A percentile compares a stretch with the other conserved stretches of the same genome.
phyloP scores from a whole-genome alignment of 2,888 invertebrate species.

The Maniola hyperantus region DNA sequence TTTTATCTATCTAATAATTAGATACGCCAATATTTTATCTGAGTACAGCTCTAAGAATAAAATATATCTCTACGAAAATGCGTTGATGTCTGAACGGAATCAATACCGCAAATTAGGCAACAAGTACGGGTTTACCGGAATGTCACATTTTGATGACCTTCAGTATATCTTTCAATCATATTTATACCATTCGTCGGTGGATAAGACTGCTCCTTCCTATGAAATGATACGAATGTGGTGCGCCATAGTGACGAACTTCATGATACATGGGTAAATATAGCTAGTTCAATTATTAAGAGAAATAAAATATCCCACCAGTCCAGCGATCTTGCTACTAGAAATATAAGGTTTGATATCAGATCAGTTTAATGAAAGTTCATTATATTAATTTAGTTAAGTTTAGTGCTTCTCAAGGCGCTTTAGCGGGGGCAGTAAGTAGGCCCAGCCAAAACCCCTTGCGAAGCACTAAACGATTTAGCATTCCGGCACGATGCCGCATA shows the following conservation, averaged over 20 bases:
- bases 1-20: conserved; percentile 47
- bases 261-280: conserved; percentile 56
- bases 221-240: conserved; percentile 54
- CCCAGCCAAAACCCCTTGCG: no score
- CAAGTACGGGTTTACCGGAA: conserved; percentile 52
- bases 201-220: conserved; percentile 50
- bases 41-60: conserved; percentile 37
- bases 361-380: no score
- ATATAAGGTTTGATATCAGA: no score
- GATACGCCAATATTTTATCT: conserved; percentile 43
- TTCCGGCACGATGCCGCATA: no score
- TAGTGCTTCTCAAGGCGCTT: no score
- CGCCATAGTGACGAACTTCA: conserved; percentile 58
- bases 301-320: no score
- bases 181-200: conserved; percentile 46
- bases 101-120: conserved; percentile 47
- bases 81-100: conserved; percentile 55
- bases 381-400: no score
- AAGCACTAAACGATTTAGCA: no score
- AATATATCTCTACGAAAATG: conserved; percentile 53
- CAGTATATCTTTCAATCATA: conserved; percentile 61
- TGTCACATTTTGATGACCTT: conserved; percentile 60
- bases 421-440: no score
- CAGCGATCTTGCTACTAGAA: no score
- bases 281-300: no score